Evolutionary conservation across 2,888 invertebrate species (phyloP).

Genomic region (Sesia bembeciformis): DNA sequence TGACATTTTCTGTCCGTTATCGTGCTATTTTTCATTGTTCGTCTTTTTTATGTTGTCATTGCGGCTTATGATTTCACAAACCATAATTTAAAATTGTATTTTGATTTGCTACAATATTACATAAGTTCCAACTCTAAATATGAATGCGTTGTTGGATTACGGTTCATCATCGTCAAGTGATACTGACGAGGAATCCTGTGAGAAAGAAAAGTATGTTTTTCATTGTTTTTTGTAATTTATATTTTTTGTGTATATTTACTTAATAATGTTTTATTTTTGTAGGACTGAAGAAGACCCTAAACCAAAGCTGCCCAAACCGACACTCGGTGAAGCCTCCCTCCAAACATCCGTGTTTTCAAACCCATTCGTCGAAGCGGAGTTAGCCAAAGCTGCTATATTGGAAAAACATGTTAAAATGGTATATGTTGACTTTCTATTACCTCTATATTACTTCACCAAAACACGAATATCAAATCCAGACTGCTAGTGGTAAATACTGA

Average conservation of each 20-base stretch:
- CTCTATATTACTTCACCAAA: not conserved
- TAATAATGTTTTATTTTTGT: constrained; percentile 1
- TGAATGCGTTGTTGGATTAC: constrained; percentile 82
- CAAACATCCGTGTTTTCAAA: constrained; percentile 89
- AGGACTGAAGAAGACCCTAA: constrained; percentile 5
- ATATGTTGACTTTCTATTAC: constrained; percentile 68
- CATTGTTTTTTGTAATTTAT: constrained; percentile 12
- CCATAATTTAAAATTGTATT: no score
- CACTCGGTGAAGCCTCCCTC: constrained; percentile 70
- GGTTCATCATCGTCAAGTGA: constrained; percentile 65
- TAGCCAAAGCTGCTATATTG: constrained; percentile 87
- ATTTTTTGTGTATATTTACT: not conserved
- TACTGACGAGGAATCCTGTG: constrained; percentile 60
- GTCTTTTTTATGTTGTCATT: no score
- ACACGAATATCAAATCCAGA: no score
- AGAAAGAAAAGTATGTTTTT: constrained; percentile 45
- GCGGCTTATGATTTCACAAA: no score
- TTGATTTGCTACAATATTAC: not conserved
- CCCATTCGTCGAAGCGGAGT: constrained; percentile 89
- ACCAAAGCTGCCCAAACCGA: constrained; percentile 76
- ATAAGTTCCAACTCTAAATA: constrained; percentile 18
- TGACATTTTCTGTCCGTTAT: no score
- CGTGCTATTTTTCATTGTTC: no score
- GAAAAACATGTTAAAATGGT: constrained; percentile 97
- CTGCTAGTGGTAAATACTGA: no score